Percentiles rank a stretch among this genome's conserved stretches.
phyloP scores from a whole-genome alignment of 2,113 vertebrate species.

The Bambusicola thoracicus region DNA sequence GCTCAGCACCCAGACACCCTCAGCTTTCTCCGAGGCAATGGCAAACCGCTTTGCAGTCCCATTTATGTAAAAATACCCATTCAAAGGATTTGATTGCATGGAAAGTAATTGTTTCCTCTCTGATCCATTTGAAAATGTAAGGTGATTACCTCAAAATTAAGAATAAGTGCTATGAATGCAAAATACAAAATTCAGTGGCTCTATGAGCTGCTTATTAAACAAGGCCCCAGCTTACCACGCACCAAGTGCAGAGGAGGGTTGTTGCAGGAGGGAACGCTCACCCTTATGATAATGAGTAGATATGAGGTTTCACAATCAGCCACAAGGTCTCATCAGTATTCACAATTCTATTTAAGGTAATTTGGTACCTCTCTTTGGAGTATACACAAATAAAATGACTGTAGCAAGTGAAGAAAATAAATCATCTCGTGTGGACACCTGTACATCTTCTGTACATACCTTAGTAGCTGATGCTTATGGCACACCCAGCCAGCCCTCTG shows the following conservation, averaged over 20 bases:
- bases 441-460: background rate
- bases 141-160: constrained; percentile 11
- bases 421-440: background rate
- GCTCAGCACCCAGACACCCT: background rate
- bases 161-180: constrained; percentile 8
- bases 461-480: background rate
- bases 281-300: background rate
- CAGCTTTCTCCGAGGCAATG: background rate
- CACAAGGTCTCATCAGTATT: background rate
- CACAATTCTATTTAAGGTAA: background rate
- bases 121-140: background rate
- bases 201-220: background rate
- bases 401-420: background rate
- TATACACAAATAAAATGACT: background rate
- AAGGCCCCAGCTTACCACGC: background rate
- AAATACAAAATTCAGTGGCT: background rate
- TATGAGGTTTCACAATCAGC: background rate
- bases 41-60: background rate
- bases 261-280: background rate
- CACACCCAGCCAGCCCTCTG: background rate
- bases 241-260: background rate
- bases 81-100: background rate
- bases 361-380: background rate
- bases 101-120: constrained; percentile 1
- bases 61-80: background rate